phyloP scores from a whole-genome alignment of 2,888 invertebrate genomes.

The Caenorhabditis plicata region DNA sequence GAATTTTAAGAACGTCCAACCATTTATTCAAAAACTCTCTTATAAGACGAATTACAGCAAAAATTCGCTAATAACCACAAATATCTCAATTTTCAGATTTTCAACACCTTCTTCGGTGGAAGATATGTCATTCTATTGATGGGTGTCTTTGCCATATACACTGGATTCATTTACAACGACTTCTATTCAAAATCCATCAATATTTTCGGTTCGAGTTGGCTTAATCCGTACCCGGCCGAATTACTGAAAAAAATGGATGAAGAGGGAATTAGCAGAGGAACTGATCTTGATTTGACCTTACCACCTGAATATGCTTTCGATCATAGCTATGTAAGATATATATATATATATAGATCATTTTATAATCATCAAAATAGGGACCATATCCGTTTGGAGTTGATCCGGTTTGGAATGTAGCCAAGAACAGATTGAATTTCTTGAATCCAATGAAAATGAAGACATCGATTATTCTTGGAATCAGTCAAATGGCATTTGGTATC shows the following conservation, averaged over 20 bases:
- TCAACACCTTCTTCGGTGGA: slow-evolving; percentile 96
- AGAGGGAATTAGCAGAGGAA: slow-evolving; percentile 4
- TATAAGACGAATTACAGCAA: too few species aligned
- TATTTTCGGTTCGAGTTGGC: slow-evolving; percentile 77
- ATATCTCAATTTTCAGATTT: slow-evolving; percentile 74
- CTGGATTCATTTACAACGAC: slow-evolving; percentile 81
- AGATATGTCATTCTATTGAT: slow-evolving; percentile 90
- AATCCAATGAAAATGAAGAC: slow-evolving; percentile 66
- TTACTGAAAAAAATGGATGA: slow-evolving; percentile 27
- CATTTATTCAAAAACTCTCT: too few species aligned
- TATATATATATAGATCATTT: too few species aligned
- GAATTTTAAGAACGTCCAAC: too few species aligned
- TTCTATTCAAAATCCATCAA: slow-evolving; percentile 93
- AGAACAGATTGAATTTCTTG: slow-evolving; percentile 61
- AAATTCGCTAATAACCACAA: neutral
- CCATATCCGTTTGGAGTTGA: slow-evolving; percentile 61
- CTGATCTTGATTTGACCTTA: slow-evolving; percentile 33
- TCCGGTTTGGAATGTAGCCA: slow-evolving; percentile 64
- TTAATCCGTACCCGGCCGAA: slow-evolving; percentile 39
- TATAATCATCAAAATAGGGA: too few species aligned
- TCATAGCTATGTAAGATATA: slow-evolving; percentile 26
- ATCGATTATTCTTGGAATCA: slow-evolving; percentile 59
- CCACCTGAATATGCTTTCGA: slow-evolving; percentile 42
- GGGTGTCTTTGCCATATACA: slow-evolving; percentile 65
- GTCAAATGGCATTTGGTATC: slow-evolving; percentile 64